Conservation (phyloP, 2,797 vertebrate genomes). For the Zenarchopterus dispar region DNA sequence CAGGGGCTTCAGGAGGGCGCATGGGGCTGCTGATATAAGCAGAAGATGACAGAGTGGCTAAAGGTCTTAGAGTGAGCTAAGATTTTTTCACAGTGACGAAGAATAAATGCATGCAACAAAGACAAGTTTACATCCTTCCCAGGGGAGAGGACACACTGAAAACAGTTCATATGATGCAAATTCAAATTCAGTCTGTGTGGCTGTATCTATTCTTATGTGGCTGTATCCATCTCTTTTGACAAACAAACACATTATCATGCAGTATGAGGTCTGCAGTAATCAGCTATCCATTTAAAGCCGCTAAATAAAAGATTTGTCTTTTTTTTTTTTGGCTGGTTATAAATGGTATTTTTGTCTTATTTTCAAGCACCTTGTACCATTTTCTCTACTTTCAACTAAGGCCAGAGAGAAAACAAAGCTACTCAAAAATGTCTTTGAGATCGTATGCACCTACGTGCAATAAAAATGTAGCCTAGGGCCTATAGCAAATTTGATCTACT, state of each 20-base stretch:
- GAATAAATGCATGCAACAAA: constrained; percentile 9
- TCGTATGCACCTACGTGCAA: constrained; percentile 72
- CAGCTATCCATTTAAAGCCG: constrained; percentile 24
- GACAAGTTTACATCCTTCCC: not conserved
- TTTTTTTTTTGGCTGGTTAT: constrained; percentile 54
- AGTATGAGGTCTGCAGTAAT: constrained; percentile 23
- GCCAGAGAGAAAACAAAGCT: constrained; percentile 79
- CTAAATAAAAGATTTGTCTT: constrained; percentile 43
- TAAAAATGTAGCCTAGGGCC: constrained; percentile 80
- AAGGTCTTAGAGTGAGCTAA: constrained; percentile 21
- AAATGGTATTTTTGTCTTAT: constrained; percentile 64
- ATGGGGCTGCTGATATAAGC: constrained; percentile 16
- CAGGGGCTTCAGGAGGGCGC: constrained; percentile 30
- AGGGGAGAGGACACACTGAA: constrained; percentile 9
- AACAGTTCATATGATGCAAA: constrained; percentile 2
- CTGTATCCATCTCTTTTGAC: constrained; percentile 8
- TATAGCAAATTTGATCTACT: constrained; percentile 84
- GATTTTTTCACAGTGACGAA: constrained; percentile 8
- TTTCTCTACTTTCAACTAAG: constrained; percentile 77
- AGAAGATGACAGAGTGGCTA: constrained; percentile 10
- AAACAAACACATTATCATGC: constrained; percentile 7
- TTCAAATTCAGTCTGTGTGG: not conserved
- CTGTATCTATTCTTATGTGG: constrained; percentile 9
- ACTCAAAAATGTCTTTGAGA: constrained; percentile 74
- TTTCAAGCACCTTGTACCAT: constrained; percentile 67